These are phyloP conservation scores for Pegoplata infirma DNA, from an alignment of 2,888 invertebrate species.

Conservation along the genomic window DNA sequence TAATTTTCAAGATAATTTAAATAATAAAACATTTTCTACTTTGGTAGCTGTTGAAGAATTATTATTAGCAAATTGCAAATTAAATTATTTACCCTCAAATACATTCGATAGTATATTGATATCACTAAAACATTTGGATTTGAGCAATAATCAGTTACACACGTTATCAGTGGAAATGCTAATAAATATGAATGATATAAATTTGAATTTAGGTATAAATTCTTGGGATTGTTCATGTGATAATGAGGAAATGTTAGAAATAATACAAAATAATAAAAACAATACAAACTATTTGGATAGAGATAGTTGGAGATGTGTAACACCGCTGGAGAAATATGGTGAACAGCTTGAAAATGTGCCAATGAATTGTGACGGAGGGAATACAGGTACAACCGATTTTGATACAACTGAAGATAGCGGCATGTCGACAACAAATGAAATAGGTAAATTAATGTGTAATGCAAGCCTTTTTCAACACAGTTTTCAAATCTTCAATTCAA, in stretches of 20 bases:
- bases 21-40: slow-evolving; percentile 59
- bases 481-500: too few relatives aligned
- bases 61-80: slow-evolving; percentile 62
- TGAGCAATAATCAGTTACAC: slow-evolving; percentile 65
- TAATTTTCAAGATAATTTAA: slow-evolving; percentile 63
- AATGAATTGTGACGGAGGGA: too few relatives aligned
- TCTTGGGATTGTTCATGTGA: slow-evolving; percentile 65
- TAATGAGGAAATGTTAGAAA: slow-evolving; percentile 31
- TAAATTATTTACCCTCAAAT: slow-evolving; percentile 47
- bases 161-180: slow-evolving; percentile 59
- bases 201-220: slow-evolving; percentile 61
- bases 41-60: slow-evolving; percentile 62
- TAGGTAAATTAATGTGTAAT: too few relatives aligned
- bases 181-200: slow-evolving; percentile 1
- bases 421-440: too few relatives aligned
- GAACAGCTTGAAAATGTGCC: too few relatives aligned
- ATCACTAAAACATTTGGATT: slow-evolving; percentile 54
- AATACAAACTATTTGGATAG: background rate
- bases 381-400: too few relatives aligned
- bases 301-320: slow-evolving; percentile 45
- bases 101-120: slow-evolving; percentile 33
- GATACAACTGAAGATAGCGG: too few relatives aligned
- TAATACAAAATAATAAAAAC: slow-evolving; percentile 1
- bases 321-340: slow-evolving; percentile 56
- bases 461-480: too few relatives aligned